phyloP scores from a whole-genome alignment of 2,113 vertebrate species.

The Tyrannus savana region DNA sequence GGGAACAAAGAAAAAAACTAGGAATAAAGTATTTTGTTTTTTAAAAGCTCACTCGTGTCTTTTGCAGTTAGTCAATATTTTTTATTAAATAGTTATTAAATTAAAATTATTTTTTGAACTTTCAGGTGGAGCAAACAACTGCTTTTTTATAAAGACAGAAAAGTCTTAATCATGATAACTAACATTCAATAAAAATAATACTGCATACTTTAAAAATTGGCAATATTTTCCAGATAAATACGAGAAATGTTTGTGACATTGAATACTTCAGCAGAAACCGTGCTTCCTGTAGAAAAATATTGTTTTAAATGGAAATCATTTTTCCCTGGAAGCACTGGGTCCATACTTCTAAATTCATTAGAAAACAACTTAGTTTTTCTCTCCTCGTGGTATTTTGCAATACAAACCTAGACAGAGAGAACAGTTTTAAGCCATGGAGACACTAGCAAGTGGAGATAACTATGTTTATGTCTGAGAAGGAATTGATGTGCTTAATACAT shows the following conservation, averaged over 20 bases:
- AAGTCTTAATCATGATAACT: neutral
- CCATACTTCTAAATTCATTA: neutral
- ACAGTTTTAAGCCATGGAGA: neutral
- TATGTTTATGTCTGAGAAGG: neutral
- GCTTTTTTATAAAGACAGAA: neutral
- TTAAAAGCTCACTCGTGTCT: neutral
- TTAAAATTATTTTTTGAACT: neutral
- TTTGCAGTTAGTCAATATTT: neutral
- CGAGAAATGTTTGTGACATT: neutral
- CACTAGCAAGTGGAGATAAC: neutral
- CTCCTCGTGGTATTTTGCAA: neutral
- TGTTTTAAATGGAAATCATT: neutral
- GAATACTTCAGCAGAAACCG: neutral
- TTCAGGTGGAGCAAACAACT: neutral
- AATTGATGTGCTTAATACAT: neutral
- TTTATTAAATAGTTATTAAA: neutral
- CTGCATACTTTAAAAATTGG: fast-evolving
- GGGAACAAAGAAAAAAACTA: neutral
- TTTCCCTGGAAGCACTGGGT: neutral
- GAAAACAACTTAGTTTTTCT: fast-evolving
- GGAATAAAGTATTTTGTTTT: neutral
- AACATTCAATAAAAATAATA: neutral
- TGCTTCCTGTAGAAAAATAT: neutral
- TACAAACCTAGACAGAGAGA: neutral
- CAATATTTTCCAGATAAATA: neutral